Conservation (phyloP, 1,140 invertebrate genomes). For the Subanguina moxae region DNA sequence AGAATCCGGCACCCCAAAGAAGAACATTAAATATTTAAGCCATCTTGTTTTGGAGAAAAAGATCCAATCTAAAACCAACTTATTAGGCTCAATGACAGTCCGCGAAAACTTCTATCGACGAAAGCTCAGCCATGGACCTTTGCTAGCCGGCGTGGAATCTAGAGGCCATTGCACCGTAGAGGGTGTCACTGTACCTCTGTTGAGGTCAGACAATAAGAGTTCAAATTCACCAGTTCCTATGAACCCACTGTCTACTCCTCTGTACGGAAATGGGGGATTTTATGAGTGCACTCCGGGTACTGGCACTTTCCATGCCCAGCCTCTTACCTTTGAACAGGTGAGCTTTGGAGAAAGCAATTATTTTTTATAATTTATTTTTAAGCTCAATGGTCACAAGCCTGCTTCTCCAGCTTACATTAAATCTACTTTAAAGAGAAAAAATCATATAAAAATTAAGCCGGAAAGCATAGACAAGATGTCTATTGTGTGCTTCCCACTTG, state of each 20-base stretch:
- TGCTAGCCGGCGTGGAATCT: not conserved
- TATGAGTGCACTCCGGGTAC: constrained; percentile 17
- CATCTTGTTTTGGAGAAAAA: too few relatives aligned
- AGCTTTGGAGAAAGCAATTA: too few relatives aligned
- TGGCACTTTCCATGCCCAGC: not conserved
- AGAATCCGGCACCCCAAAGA: too few relatives aligned
- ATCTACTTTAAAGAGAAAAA: constrained; percentile 4
- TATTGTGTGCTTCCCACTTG: constrained; percentile 56
- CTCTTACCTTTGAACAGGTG: constrained; percentile 37
- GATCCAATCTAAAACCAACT: too few relatives aligned
- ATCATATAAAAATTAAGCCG: constrained; percentile 36
- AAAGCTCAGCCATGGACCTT: constrained; percentile 4
- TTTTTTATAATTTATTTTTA: constrained; percentile 4
- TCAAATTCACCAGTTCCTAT: not conserved
- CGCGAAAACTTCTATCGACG: not conserved
- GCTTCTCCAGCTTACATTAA: constrained; percentile 9
- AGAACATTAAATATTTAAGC: too few relatives aligned
- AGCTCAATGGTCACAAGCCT: constrained; percentile 14
- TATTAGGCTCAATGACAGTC: constrained; percentile 4
- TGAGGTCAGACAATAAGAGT: not conserved
- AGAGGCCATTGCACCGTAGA: too few relatives aligned
- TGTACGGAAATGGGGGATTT: constrained; percentile 5
- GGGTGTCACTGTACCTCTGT: not conserved
- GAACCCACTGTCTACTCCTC: not conserved
- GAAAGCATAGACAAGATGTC: constrained; percentile 57